Percentiles rank a stretch among this genome's conserved stretches.
Evolutionary conservation across 35 echinoderm and acorn worm species (phyloP).

Genomic region (Antedon bifida): DNA sequence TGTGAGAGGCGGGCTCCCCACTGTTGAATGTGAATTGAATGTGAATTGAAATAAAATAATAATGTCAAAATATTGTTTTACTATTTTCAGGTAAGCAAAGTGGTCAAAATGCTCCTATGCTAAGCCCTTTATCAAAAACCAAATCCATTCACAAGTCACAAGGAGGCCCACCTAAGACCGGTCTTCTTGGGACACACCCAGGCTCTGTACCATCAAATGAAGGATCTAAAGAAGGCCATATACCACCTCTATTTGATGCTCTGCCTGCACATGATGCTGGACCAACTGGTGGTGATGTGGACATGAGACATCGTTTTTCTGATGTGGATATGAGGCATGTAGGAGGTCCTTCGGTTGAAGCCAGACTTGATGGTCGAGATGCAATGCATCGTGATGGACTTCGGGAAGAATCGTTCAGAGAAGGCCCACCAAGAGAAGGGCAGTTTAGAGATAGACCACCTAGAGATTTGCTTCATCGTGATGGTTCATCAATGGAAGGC

Average conservation of each 20-base stretch:
- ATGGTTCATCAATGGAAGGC: not conserved
- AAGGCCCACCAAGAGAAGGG: not conserved
- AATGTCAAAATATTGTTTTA: no score
- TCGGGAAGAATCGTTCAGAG: not conserved
- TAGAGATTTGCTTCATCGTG: not conserved
- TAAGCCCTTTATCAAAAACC: not conserved
- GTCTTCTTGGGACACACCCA: conserved; percentile 1
- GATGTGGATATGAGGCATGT: conserved; percentile 28
- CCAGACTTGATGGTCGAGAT: not conserved
- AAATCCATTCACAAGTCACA: not conserved
- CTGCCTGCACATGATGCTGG: not conserved
- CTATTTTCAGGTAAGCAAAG: no score
- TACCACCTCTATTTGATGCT: not conserved
- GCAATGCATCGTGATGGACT: conserved; percentile 1
- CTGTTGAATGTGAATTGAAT: no score
- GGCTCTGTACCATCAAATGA: conserved; percentile 1
- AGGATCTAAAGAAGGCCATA: conserved; percentile 18
- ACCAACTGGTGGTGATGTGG: conserved; percentile 11
- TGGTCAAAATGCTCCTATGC: not conserved
- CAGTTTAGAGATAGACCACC: not conserved
- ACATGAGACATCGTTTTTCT: conserved; percentile 16
- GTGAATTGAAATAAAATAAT: no score
- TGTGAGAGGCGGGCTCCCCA: no score
- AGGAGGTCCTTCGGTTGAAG: not conserved
- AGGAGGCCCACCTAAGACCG: not conserved